phyloP scores from a whole-genome alignment of 2,888 invertebrate species.

The Hydrotaea cyrtoneurina region DNA sequence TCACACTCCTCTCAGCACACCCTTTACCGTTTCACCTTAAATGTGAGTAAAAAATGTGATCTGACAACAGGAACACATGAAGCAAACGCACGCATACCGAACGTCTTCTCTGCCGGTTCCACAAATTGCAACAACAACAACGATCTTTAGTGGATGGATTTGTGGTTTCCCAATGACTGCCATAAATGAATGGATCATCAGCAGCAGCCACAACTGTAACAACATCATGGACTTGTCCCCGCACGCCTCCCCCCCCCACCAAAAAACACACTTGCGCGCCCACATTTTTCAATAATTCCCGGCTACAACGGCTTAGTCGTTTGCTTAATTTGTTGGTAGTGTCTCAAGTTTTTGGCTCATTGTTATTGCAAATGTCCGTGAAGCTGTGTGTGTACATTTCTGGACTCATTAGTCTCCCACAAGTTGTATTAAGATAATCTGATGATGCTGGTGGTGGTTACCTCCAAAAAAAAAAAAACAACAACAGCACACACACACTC shows the following conservation, averaged over 20 bases:
- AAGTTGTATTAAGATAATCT: conserved; percentile 81
- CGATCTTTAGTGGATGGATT: conserved; percentile 43
- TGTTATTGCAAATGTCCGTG: conserved; percentile 36
- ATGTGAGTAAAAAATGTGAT: conserved; percentile 56
- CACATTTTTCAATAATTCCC: conserved; percentile 38
- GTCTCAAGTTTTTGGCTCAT: conserved; percentile 35
- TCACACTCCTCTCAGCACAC: not conserved
- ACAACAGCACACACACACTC: conserved; percentile 10
- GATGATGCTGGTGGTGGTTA: conserved; percentile 44
- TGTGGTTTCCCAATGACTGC: conserved; percentile 42
- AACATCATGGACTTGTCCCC: not conserved
- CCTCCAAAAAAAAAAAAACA: conserved; percentile 47
- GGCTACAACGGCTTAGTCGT: not conserved
- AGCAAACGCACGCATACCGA: conserved; percentile 60
- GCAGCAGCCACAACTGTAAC: not conserved
- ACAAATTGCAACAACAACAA: not conserved
- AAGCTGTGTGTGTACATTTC: conserved; percentile 66
- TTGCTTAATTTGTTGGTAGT: conserved; percentile 57
- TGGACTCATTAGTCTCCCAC: conserved; percentile 81
- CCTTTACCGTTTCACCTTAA: conserved; percentile 54
- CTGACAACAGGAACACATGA: conserved; percentile 67
- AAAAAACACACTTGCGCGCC: conserved; percentile 46
- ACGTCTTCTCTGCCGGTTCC: not conserved
- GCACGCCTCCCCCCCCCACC: not conserved
- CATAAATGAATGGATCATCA: conserved; percentile 60